Evolutionary conservation across 2,888 invertebrate genomes (phyloP).

Genomic region (Troides aeacus): DNA sequence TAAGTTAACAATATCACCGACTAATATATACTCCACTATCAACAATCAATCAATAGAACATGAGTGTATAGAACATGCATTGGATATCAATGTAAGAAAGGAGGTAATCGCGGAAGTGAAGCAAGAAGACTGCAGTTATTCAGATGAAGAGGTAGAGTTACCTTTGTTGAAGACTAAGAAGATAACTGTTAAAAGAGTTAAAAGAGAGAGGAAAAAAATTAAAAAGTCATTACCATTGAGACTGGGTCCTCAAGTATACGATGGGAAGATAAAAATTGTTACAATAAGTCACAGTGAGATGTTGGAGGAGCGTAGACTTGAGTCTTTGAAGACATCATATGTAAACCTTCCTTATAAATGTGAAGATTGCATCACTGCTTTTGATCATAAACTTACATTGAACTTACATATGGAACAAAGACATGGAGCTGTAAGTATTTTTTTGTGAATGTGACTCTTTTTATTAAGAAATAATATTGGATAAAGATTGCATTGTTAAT

Average conservation of each 20-base stretch:
- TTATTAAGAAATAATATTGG: too few relatives aligned
- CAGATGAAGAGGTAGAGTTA: conserved; percentile 45
- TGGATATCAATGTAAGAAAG: neutral
- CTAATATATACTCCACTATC: conserved; percentile 35
- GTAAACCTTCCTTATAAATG: conserved; percentile 60
- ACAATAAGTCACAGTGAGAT: conserved; percentile 48
- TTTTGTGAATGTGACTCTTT: neutral
- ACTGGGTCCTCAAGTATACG: conserved; percentile 35
- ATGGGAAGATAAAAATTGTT: conserved; percentile 51
- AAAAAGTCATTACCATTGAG: conserved; percentile 3
- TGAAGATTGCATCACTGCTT: conserved; percentile 56
- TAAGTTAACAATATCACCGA: conserved; percentile 31
- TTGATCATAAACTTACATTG: conserved; percentile 57
- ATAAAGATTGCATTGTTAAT: too few relatives aligned
- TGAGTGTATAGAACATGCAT: conserved; percentile 20
- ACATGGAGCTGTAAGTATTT: conserved; percentile 49
- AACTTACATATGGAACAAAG: conserved; percentile 53
- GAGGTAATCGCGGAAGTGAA: conserved; percentile 32
- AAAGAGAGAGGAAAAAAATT: conserved; percentile 6
- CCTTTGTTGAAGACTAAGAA: conserved; percentile 42
- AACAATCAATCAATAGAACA: conserved; percentile 33
- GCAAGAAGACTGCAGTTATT: conserved; percentile 44
- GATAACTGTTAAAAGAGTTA: conserved; percentile 17
- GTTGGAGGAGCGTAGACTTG: conserved; percentile 47
- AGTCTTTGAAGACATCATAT: conserved; percentile 47